Evolutionary conservation across 2,888 invertebrate species (phyloP), one percentile per base, ranked within the genome.

Genomic region (Schizotus pectinicornis): DNA sequence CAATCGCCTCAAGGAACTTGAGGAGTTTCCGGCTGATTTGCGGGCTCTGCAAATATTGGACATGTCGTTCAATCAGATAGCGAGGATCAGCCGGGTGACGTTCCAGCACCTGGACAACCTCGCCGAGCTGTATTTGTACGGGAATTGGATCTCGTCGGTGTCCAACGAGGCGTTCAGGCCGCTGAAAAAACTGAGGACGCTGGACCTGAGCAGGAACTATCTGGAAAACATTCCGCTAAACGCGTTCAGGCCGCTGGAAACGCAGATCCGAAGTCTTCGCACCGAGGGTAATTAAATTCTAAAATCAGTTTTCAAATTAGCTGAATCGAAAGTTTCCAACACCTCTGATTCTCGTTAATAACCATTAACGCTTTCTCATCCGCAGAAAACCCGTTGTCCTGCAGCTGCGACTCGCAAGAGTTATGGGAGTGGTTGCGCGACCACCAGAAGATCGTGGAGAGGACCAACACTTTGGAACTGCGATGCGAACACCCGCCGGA

Each of bases 341-440:
- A n/a, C n/a, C n/a, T n/a, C n/a, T n/a, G n/a, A n/a, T n/a, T n/a
- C n/a, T n/a, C n/a, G n/a, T n/a, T 33, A 22, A 22, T 22, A 3
- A 22, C 2, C 3, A 22, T 22, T 22, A 22, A 22, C 22, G 3
- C 22, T 22, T 2, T 5, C 6, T 9, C n/a, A 43, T 34, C 74
- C 73, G 7, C 85, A 92, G 94, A 92, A 75, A 95, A 95, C 80
- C 95, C 95, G 39, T 82, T 95, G 69, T 88, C 89, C 63, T 96
- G 95, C 80, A 91, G 89, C 74, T 96, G 95, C 78, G 92, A 94
- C 77, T 88, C 94, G 58, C 91, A 94, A 80, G 92, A 93, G 77
- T 85, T 94, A 43, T 94, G 95, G 92, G 91, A 90, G 81, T 96
- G 95, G 95, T 84, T 95, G 76, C 85, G 92, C 74, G 91, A 93